These are phyloP conservation scores for Eclectus roratus DNA, from an alignment of 2,113 vertebrate species.

Conservation along the genomic window DNA sequence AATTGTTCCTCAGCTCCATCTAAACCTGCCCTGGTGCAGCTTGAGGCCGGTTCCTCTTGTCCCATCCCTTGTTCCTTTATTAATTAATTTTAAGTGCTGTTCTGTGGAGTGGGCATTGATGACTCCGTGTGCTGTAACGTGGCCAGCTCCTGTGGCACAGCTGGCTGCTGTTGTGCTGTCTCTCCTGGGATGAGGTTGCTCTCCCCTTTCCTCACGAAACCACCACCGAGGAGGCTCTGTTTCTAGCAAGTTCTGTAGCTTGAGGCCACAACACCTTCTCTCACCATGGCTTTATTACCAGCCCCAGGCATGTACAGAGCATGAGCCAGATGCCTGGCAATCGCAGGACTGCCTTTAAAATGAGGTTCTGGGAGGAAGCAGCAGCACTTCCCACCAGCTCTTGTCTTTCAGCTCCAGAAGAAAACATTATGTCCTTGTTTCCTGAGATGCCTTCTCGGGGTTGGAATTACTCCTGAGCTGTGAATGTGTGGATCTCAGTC, in stretches of 20 bases:
- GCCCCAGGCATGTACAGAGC: fast-evolving
- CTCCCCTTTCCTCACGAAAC: neutral
- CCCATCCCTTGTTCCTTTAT: neutral
- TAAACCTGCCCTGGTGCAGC: neutral
- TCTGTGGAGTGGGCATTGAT: neutral
- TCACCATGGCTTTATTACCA: neutral
- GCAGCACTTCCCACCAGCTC: neutral
- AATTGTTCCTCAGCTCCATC: neutral
- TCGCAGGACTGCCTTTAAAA: neutral
- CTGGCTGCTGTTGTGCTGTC: neutral
- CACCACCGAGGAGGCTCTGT: neutral
- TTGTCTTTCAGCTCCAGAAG: neutral
- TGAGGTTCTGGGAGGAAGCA: neutral
- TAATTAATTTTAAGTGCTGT: neutral
- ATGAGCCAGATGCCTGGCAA: neutral
- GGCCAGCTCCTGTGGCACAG: neutral
- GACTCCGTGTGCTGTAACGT: neutral
- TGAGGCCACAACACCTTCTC: neutral
- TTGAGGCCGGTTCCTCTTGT: neutral
- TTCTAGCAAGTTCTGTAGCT: neutral
- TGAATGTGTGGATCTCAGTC: neutral
- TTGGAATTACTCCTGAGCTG: neutral
- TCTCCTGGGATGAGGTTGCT: fast-evolving
- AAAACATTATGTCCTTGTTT: neutral
- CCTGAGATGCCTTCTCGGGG: neutral